A percentile compares a stretch with the other conserved stretches of the same genome.
Evolutionary conservation across 2,888 invertebrate genomes (phyloP).

Genomic region (Spodoptera littoralis): DNA sequence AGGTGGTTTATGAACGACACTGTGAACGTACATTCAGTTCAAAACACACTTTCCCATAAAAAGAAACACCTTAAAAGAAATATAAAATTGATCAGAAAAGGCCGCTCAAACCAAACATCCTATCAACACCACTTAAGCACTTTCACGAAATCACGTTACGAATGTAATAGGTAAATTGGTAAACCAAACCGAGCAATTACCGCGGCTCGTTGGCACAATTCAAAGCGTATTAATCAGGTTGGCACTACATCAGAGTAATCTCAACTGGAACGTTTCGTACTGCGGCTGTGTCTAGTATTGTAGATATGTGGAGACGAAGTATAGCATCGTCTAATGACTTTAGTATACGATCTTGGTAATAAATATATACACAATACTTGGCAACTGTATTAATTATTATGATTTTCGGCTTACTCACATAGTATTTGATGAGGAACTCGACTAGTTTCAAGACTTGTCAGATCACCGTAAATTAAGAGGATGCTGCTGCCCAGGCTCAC

Average conservation of each 20-base stretch:
- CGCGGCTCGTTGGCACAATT: slow-evolving; percentile 35
- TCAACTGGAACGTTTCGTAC: slow-evolving; percentile 32
- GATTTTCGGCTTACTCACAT: too few species aligned
- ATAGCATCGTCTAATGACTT: slow-evolving; percentile 24
- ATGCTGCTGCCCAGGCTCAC: too few species aligned
- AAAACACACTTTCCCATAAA: too few species aligned
- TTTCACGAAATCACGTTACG: slow-evolving; percentile 11
- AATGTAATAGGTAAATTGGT: slow-evolving; percentile 14
- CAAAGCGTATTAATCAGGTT: slow-evolving; percentile 39
- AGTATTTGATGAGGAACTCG: too few species aligned
- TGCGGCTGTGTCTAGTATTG: slow-evolving; percentile 10
- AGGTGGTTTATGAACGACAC: too few species aligned
- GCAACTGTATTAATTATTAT: too few species aligned
- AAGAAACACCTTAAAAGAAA: too few species aligned
- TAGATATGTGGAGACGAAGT: slow-evolving; percentile 7
- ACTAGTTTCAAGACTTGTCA: too few species aligned
- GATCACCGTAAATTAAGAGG: too few species aligned
- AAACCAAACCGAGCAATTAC: slow-evolving; percentile 29
- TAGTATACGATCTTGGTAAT: background rate
- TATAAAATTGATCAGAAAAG: background rate
- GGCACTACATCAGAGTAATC: slow-evolving; percentile 47
- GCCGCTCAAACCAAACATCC: background rate
- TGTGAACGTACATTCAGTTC: too few species aligned
- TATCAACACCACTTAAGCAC: background rate
- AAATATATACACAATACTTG: too few species aligned